Evolutionary conservation across 2,888 invertebrate genomes (phyloP), one percentile per base, ranked within the genome.

Genomic region (Sinodicranocentrus sp.): DNA sequence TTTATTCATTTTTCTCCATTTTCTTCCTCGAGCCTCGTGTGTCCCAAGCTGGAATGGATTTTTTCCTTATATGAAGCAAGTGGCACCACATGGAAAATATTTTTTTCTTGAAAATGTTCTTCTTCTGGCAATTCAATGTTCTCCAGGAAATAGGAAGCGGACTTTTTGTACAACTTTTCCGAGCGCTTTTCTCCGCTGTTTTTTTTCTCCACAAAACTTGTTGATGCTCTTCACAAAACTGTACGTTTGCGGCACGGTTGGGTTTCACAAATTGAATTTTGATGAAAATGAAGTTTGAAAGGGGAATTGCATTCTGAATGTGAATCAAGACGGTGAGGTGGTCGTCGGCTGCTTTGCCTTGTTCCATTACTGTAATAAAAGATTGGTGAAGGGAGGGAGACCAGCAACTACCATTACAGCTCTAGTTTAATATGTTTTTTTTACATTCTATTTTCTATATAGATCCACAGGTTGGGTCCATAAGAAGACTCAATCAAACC

Each of bases 231-330:
- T 61, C 26, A 33, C 44, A 28, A 52, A 23, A 61, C 10, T 5
- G 26, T 19, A 28, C 67, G 43, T 25, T 8, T 54, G 33, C 43
- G 23, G 52, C 76, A 65, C 82, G 73, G 82, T 68, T 82, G 82
- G 82, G 82, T 82, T 73, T 82, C 73, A 67, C 77, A 86, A 86
- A 86, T 86, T 86, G 84, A 84, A 84, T 84, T 86, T 84, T 82
- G 82, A 86, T 86, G 73, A 82, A 84, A 72, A 84, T 73, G 73
- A 84, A 73, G 77, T 78, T 82, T 72, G 72, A 73, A 65, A 73
- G 73, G 54, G 65, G 73, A 73, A 80, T 73, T 73, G 72, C 73
- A 63, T 54, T 65, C 67, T 39, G 76, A 76, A 76, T 76, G 54
- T 54, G 76, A 76, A 76, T 75, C 63, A n/a, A 65, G 52, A 67